Percentiles rank a stretch among this genome's conserved stretches.
These are phyloP conservation scores for Daphoenositta chrysoptera DNA, from an alignment of 2,113 vertebrate genomes.

Conservation along the genomic window DNA sequence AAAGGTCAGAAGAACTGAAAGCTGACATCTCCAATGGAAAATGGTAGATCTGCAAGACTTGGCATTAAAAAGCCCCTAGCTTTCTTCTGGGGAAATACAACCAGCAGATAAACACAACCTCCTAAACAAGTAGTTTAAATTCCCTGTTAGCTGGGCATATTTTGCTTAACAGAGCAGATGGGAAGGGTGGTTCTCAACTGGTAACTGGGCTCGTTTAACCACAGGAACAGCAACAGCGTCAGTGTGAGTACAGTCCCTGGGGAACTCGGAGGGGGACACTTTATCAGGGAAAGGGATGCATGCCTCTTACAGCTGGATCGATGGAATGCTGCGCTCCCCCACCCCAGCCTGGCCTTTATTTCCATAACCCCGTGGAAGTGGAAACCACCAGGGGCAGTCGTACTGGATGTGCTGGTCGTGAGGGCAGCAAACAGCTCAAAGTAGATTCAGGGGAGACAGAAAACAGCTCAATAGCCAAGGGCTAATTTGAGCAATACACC, in stretches of 20 bases:
- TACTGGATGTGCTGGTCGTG: fast-evolving
- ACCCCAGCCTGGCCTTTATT: not conserved
- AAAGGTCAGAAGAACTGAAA: not conserved
- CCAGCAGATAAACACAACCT: not conserved
- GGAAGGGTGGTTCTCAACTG: not conserved
- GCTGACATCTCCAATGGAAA: not conserved
- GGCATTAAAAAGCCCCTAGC: fast-evolving
- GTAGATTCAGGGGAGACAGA: not conserved
- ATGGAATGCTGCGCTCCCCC: fast-evolving
- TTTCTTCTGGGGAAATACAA: not conserved
- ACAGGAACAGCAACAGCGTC: not conserved
- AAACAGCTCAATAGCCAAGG: not conserved
- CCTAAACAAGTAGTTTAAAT: not conserved
- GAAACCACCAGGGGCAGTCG: not conserved
- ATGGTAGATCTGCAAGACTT: not conserved
- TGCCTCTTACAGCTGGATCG: not conserved
- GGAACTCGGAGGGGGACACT: not conserved
- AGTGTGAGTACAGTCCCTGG: not conserved
- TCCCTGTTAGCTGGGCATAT: not conserved
- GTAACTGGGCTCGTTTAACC: not conserved
- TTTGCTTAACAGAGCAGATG: not conserved
- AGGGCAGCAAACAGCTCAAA: not conserved
- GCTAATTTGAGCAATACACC: not conserved
- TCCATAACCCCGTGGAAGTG: not conserved
- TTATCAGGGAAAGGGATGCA: not conserved